Evolutionary conservation across 2,113 vertebrate species (phyloP).

Genomic region (Haemorhous mexicanus): DNA sequence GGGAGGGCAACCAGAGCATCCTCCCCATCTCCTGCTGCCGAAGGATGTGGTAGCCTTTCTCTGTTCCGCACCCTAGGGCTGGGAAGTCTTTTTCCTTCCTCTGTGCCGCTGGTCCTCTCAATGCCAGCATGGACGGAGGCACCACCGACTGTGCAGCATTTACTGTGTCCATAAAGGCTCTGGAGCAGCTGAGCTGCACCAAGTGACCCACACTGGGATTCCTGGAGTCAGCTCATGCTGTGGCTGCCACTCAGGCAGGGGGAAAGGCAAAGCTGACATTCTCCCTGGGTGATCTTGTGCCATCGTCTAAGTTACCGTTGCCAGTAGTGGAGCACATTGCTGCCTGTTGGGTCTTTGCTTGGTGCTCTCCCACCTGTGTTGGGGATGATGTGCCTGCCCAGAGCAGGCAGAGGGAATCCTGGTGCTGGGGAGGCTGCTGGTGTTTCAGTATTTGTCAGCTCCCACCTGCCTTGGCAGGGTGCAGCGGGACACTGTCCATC

Average conservation of each 20-base stretch:
- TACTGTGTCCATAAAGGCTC: not conserved
- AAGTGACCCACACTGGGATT: fast-evolving
- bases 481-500: not conserved
- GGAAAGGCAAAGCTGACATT: not conserved
- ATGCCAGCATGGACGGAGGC: fast-evolving
- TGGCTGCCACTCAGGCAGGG: not conserved
- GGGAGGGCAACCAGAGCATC: not conserved
- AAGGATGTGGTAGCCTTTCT: not conserved
- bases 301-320: fast-evolving
- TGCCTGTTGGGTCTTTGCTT: not conserved
- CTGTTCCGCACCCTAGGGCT: not conserved
- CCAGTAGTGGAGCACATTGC: fast-evolving
- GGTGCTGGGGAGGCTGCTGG: not conserved
- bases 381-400: not conserved
- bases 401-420: not conserved
- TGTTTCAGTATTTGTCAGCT: not conserved
- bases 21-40: not conserved
- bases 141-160: fast-evolving
- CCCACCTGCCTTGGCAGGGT: not conserved
- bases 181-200: not conserved
- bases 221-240: not conserved
- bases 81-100: not conserved
- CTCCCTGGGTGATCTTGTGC: not conserved
- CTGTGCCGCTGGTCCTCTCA: fast-evolving
- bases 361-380: fast-evolving